phyloP scores from a whole-genome alignment of 2,113 vertebrate genomes.

The Dermatemys mawii region DNA sequence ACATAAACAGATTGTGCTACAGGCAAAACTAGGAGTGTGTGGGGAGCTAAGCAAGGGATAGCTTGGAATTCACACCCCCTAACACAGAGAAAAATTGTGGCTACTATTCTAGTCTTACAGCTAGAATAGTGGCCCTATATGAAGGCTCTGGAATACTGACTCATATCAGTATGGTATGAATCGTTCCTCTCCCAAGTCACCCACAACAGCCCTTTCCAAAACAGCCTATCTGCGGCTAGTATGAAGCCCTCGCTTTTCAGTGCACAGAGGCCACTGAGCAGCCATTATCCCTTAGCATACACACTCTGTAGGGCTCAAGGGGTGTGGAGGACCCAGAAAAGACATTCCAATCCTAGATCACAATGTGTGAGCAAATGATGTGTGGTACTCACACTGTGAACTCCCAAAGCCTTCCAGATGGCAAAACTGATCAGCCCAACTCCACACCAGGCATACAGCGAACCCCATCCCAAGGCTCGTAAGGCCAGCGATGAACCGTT shows the following conservation, averaged over 20 bases:
- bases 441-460: constrained; percentile 90
- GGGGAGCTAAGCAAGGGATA: neutral
- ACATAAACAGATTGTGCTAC: neutral
- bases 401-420: constrained; percentile 88
- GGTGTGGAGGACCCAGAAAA: neutral
- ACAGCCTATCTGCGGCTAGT: neutral
- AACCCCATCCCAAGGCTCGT: constrained; percentile 92
- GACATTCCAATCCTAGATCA: rapidly evolving
- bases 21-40: neutral
- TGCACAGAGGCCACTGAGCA: neutral
- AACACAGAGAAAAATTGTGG: neutral
- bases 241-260: neutral
- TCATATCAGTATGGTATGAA: constrained; percentile 21
- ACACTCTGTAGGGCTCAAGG: neutral
- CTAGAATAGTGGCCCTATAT: constrained; percentile 8
- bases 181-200: neutral
- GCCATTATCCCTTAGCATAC: neutral
- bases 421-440: constrained; percentile 87
- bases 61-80: constrained; percentile 4
- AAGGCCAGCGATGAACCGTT: constrained; percentile 89
- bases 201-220: neutral
- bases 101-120: constrained; percentile 25
- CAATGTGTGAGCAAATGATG: neutral
- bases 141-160: constrained; percentile 34
- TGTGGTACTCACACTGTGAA: constrained; percentile 87